Percentiles rank a stretch among this genome's conserved stretches.
phyloP scores from a whole-genome alignment of 1,140 invertebrate genomes.

The Tribolium castaneum region DNA sequence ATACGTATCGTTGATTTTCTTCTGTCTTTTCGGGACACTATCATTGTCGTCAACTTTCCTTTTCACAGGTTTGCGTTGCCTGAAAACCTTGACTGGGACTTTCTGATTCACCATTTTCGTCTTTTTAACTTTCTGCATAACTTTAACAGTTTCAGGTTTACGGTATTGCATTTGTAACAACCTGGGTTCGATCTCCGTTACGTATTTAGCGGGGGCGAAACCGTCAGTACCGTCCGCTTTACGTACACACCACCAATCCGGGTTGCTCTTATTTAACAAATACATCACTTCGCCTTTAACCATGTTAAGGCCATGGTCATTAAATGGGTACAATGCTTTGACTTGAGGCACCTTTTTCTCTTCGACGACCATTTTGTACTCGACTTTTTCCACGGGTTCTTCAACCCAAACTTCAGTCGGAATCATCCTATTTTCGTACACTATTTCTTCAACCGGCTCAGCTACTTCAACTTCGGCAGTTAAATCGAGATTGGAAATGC shows the following conservation, averaged over 20 bases:
- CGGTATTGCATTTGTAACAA: slow-evolving; percentile 85
- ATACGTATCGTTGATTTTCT: slow-evolving; percentile 84
- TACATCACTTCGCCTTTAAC: slow-evolving; percentile 94
- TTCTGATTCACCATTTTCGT: slow-evolving; percentile 89
- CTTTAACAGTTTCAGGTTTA: slow-evolving; percentile 83
- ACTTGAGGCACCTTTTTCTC: slow-evolving; percentile 91
- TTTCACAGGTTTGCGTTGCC: slow-evolving; percentile 67
- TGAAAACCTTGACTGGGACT: slow-evolving; percentile 76
- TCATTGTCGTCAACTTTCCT: slow-evolving; percentile 73
- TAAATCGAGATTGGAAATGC: slow-evolving; percentile 67
- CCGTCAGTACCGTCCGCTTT: slow-evolving; percentile 93
- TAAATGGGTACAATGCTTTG: slow-evolving; percentile 89
- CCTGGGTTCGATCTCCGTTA: slow-evolving; percentile 91
- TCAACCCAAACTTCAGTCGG: slow-evolving; percentile 93
- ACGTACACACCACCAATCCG: slow-evolving; percentile 98
- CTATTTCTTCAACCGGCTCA: slow-evolving; percentile 65
- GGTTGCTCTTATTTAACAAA: slow-evolving; percentile 93
- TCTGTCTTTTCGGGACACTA: slow-evolving; percentile 85
- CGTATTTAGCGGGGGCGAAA: slow-evolving; percentile 98
- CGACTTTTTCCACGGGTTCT: slow-evolving; percentile 85
- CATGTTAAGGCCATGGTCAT: slow-evolving; percentile 93
- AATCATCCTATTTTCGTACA: slow-evolving; percentile 69
- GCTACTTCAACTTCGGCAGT: slow-evolving; percentile 75
- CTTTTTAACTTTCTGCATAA: slow-evolving; percentile 88
- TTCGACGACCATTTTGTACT: slow-evolving; percentile 86